Evolutionary conservation across 1,140 invertebrate genomes (phyloP), one percentile per base, ranked within the genome.

Genomic region (Drosophila prosaltans): DNA sequence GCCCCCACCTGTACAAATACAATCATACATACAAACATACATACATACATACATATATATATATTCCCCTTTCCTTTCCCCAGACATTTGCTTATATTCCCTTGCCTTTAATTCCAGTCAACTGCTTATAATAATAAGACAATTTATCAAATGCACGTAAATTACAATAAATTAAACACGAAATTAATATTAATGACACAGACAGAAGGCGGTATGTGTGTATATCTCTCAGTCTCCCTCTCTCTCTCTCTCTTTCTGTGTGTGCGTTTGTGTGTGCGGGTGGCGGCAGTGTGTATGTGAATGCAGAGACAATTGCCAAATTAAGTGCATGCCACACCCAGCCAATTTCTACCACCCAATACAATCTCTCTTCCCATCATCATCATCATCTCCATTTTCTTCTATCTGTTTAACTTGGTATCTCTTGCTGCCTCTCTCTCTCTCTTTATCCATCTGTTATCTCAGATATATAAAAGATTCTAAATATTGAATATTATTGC

Each of bases 131-230:
- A 86, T 86, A 88, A 86, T 86, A 88, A 88, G 71, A 72, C 83
- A 76, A 86, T 86, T 86, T 86, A 86, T 86, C 83, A 86, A 86
- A 86, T 89, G 83, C 80, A 88, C 83, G 84, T 88, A 89, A 88
- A 88, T 88, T 89, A 88, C 77, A 88, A 88, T 88, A 89, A 88
- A 88, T 88, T 89, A 88, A 88, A 88, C 77, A 77, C 83, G 72
- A 88, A 88, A 88, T 88, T 88, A 88, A 88, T 88, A 88, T 88
- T 89, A 88, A 88, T 88, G 83, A 77, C 83, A 80, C 59, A 64
- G 73, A 41, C 80, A 84, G 83, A 63, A 73, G 45, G 57, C 63
- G 58, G 73, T 65, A 73, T 51, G 39, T 59, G 54, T 45, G 48
- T 36, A 3, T 36, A 2, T 36, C 32, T 36, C 6, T 36, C 32